Evolutionary conservation across 2,888 invertebrate species (phyloP).

Genomic region (Caenorhabditis afra): DNA sequence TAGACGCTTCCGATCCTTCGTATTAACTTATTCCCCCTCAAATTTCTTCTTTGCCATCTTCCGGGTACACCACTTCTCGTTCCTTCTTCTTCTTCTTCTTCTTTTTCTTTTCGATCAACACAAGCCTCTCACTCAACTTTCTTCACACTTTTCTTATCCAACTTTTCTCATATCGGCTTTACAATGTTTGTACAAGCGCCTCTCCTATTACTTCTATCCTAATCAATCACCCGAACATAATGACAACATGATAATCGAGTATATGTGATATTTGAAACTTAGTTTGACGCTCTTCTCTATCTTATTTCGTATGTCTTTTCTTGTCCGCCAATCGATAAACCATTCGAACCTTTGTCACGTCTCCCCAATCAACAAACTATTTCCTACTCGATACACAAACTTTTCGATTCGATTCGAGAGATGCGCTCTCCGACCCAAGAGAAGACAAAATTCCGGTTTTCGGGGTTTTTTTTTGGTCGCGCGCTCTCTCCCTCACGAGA

Average conservation of each 20-base stretch:
- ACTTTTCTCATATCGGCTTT: conserved; percentile 48
- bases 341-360: conserved; percentile 17
- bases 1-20: conserved; percentile 9
- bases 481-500: conserved; percentile 24
- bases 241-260: conserved; percentile 37
- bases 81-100: no score
- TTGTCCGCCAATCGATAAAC: conserved; percentile 22
- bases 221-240: conserved; percentile 32
- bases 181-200: conserved; percentile 43
- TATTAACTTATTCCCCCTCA: conserved; percentile 13
- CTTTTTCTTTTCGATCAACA: conserved; percentile 15
- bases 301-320: background rate
- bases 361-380: conserved; percentile 37
- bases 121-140: conserved; percentile 26
- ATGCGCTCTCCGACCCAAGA: conserved; percentile 41
- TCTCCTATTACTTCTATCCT: conserved; percentile 2
- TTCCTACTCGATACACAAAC: conserved; percentile 52
- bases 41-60: conserved; percentile 24
- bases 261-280: conserved; percentile 54
- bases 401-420: conserved; percentile 50
- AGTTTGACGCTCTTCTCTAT: conserved; percentile 29
- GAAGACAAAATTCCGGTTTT: conserved; percentile 45
- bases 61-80: conserved; percentile 24
- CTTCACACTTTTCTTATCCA: conserved; percentile 11
- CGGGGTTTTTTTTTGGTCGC: conserved; percentile 41